A percentile compares a stretch with the other conserved stretches of the same genome.
Conservation (phyloP, 2,888 invertebrate species). For the Eupithecia insigniata region DNA sequence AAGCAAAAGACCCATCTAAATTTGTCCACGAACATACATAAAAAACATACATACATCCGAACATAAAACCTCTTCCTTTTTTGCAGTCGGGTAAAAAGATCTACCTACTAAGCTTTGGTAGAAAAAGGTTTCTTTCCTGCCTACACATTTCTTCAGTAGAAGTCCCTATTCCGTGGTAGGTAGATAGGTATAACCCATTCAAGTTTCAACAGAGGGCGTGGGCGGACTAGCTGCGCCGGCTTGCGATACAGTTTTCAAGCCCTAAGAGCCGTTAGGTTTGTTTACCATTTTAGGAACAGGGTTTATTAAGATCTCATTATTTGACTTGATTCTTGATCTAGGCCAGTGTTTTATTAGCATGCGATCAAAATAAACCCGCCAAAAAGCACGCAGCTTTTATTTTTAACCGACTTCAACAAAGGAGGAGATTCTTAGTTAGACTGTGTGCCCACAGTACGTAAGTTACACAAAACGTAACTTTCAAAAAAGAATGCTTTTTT, state of each 20-base stretch:
- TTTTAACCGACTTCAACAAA: too few species aligned
- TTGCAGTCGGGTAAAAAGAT: too few species aligned
- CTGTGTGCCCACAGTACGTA: too few species aligned
- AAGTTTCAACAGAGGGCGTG: conserved; percentile 27
- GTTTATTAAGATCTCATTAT: conserved; percentile 8
- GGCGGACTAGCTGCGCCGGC: conserved; percentile 28
- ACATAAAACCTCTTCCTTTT: too few species aligned
- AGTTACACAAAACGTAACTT: too few species aligned
- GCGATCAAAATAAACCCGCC: neutral
- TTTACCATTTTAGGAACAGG: conserved; percentile 11
- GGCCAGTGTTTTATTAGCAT: neutral
- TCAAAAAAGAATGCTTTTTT: too few species aligned
- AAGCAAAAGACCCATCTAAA: too few species aligned
- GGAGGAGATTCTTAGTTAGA: too few species aligned
- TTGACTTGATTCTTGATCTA: neutral
- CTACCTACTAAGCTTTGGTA: too few species aligned
- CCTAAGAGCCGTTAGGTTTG: conserved; percentile 26
- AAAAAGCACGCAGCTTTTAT: neutral
- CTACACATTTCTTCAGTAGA: neutral
- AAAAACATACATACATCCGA: too few species aligned
- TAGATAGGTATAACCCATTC: conserved; percentile 16
- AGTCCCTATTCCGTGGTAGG: neutral
- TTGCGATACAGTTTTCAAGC: conserved; percentile 28
- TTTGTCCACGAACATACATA: too few species aligned
- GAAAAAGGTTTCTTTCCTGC: too few species aligned